phyloP scores from a whole-genome alignment of 1,140 invertebrate genomes.

The Nylanderia fulva region DNA sequence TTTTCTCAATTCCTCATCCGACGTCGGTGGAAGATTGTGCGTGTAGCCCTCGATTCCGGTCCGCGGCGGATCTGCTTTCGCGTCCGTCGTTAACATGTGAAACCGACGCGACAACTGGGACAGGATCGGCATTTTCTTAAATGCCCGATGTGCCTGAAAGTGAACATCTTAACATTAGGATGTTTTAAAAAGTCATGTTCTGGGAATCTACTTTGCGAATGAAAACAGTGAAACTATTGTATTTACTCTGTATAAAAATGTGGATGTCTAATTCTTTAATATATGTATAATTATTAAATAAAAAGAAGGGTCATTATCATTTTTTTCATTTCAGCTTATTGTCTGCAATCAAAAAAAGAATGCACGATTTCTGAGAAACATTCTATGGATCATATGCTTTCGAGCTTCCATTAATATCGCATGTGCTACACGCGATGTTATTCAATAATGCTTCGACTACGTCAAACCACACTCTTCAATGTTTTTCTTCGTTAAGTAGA shows the following conservation, averaged over 20 bases:
- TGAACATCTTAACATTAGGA: neutral
- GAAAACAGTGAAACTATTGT: neutral
- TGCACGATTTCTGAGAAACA: neutral
- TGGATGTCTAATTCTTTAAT: neutral
- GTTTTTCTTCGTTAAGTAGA: conserved; percentile 13
- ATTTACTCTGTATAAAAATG: neutral
- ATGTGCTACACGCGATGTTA: neutral
- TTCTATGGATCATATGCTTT: neutral
- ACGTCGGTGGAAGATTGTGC: conserved; percentile 38
- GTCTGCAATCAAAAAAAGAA: neutral
- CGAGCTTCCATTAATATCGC: neutral
- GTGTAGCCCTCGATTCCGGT: conserved; percentile 41
- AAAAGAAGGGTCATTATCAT: neutral
- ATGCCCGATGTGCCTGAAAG: neutral
- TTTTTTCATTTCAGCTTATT: neutral
- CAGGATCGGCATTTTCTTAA: conserved; percentile 74
- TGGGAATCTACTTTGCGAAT: neutral
- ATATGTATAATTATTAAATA: neutral
- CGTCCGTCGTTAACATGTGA: conserved; percentile 73
- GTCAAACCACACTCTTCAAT: conserved; percentile 41
- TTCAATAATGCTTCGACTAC: conserved; percentile 16
- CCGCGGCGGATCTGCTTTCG: conserved; percentile 72
- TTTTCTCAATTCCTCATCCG: conserved; percentile 36
- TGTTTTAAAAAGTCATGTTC: neutral
- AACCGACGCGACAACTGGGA: conserved; percentile 71